These are phyloP conservation scores for Hypsopygia costalis DNA, from an alignment of 2,888 invertebrate species.

Conservation along the genomic window DNA sequence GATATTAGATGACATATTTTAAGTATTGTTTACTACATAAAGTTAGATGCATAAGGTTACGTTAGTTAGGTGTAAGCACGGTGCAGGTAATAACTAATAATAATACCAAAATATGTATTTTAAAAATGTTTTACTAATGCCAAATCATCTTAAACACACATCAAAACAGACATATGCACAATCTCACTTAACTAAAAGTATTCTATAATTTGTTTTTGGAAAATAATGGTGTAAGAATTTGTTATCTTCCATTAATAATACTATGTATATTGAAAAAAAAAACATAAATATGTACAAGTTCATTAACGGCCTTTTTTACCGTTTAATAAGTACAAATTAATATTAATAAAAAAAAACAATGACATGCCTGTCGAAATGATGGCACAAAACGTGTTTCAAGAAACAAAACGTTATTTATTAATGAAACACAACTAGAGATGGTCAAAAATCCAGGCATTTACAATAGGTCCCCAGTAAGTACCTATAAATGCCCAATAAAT, in stretches of 20 bases:
- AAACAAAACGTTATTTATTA: slow-evolving; percentile 35
- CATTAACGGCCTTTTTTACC: slow-evolving; percentile 73
- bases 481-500: no score
- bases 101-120: slow-evolving; percentile 31
- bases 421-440: slow-evolving; percentile 63
- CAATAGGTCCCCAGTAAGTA: no score
- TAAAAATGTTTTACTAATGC: slow-evolving; percentile 75
- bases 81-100: background rate
- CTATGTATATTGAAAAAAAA: slow-evolving; percentile 52
- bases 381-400: slow-evolving; percentile 72
- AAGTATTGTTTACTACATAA: no score
- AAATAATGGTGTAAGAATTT: slow-evolving; percentile 68
- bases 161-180: slow-evolving; percentile 80
- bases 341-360: slow-evolving; percentile 56
- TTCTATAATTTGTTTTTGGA: slow-evolving; percentile 71
- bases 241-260: slow-evolving; percentile 58
- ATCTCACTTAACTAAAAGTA: slow-evolving; percentile 75
- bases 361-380: slow-evolving; percentile 66
- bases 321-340: slow-evolving; percentile 71
- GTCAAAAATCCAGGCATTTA: no score
- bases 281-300: slow-evolving; percentile 72
- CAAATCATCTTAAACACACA: slow-evolving; percentile 79
- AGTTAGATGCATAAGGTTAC: no score
- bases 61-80: no score
- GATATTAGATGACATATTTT: no score